Conservation (phyloP, 2,797 vertebrate species). For the Coendou prehensilis region DNA sequence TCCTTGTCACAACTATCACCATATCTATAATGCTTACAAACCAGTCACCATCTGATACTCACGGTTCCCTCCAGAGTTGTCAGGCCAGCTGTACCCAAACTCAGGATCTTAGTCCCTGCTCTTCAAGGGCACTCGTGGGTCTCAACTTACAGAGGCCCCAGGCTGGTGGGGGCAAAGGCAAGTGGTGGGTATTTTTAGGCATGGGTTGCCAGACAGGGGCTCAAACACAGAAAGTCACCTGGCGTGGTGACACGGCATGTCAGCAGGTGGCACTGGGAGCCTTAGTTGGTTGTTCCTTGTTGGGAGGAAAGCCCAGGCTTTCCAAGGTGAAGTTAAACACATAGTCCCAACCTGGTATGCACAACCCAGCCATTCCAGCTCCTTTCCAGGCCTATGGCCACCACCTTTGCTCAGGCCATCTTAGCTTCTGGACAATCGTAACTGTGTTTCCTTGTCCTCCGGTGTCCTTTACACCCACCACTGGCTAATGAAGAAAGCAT, state of each 20-base stretch:
- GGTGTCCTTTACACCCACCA: neutral
- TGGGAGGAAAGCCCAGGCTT: neutral
- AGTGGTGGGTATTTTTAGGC: slow-evolving; percentile 78
- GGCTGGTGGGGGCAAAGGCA: slow-evolving; percentile 48
- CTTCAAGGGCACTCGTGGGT: neutral
- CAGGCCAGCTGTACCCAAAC: neutral
- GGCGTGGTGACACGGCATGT: neutral
- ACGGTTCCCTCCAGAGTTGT: neutral
- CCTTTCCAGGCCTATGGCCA: neutral
- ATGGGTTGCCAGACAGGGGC: neutral
- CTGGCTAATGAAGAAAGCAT: no score
- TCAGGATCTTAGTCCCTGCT: neutral
- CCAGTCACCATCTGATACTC: neutral
- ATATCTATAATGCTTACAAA: neutral
- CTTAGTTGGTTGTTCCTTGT: neutral
- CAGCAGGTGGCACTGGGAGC: slow-evolving; percentile 20
- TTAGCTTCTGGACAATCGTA: neutral
- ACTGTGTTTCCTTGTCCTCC: neutral
- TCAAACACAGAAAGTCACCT: slow-evolving; percentile 68
- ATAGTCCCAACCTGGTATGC: neutral
- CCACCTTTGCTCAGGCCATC: neutral
- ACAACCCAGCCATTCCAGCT: neutral
- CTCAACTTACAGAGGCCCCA: slow-evolving; percentile 65
- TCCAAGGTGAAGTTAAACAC: neutral
- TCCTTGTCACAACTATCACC: neutral